Evolutionary conservation across 2,888 invertebrate genomes (phyloP), one percentile per base, ranked within the genome.

Genomic region (Callinectes sapidus): DNA sequence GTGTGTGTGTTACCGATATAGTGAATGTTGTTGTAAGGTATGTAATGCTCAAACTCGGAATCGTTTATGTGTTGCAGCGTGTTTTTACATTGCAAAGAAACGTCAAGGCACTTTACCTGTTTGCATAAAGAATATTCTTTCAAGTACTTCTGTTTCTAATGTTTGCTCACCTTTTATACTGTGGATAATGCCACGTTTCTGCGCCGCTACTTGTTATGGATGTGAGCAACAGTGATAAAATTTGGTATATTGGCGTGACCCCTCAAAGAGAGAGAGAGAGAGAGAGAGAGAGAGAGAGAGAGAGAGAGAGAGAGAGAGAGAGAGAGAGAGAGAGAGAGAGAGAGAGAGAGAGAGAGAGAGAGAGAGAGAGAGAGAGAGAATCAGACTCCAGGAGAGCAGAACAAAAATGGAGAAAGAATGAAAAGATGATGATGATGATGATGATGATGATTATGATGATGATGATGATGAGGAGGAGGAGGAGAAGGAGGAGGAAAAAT

Each of bases 261-360:
- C 18, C 18, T 61, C 18, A 18, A 2, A 18, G 18, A 16, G 16
- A 61, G 61, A 61, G 61, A 61, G 61, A 61, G 61, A 85, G 39
- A 85, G 39, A 35, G 39, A 39, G 18, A 85, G 85, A 85, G 85
- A 85, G 85, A 85, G 85, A 85, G 85, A 85, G 85, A 85, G 85
- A 85, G 85, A 85, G 85, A 61, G 61, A 61, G 61, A 61, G 61
- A 61, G 85, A 61, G 61, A 61, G 61, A 61, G 61, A 61, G 61
- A 61, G 61, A 61, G 61, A 61, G 85, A 61, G 61, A 61, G 61
- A 61, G 61, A 61, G 61, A 61, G 23, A 23, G 61, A 23, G 32
- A 61, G 61, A 61, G 61, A 61, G 55, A 10, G 55, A 55, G 55
- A 55, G 81, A 48, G 3, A 48, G 10, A 10, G 48, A 5, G 48